Conservation (phyloP, 2,888 invertebrate species). For the Alloscopus bannaensis region DNA sequence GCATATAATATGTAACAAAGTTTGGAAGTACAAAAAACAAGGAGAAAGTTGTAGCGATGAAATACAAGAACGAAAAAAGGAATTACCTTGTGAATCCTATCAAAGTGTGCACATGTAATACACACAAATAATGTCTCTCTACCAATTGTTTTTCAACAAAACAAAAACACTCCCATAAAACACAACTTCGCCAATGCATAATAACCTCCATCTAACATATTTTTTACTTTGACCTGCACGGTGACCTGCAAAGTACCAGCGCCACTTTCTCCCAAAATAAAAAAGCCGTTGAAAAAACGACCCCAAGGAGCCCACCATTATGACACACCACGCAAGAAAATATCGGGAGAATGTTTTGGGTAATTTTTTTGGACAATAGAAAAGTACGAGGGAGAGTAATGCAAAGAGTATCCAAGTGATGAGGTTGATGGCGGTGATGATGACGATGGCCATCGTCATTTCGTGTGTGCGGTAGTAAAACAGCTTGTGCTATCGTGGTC, state of each 20-base stretch:
- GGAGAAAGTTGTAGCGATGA: not conserved
- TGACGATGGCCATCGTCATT: slow-evolving; percentile 19
- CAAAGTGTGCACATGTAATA: too few species aligned
- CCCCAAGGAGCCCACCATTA: not conserved
- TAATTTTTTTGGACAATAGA: not conserved
- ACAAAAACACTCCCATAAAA: too few species aligned
- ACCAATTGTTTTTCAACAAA: too few species aligned
- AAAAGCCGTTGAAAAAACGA: slow-evolving; percentile 18
- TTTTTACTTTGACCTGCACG: too few species aligned
- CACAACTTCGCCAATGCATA: too few species aligned
- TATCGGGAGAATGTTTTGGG: not conserved
- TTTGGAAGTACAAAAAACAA: not conserved
- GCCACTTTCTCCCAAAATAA: slow-evolving; percentile 1
- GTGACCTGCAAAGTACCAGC: too few species aligned
- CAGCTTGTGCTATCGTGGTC: slow-evolving; percentile 2
- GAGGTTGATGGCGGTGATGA: slow-evolving; percentile 12
- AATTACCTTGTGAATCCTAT: too few species aligned
- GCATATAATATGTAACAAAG: not conserved
- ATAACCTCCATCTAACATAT: too few species aligned
- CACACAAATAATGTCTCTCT: too few species aligned
- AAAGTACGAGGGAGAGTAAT: not conserved
- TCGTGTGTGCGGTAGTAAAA: slow-evolving; percentile 21
- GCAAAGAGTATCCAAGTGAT: slow-evolving; percentile 10
- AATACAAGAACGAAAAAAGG: not conserved
- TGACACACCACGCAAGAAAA: not conserved